Conservation (phyloP, 2,797 vertebrate species). For the Pseudomugil tenellus region DNA sequence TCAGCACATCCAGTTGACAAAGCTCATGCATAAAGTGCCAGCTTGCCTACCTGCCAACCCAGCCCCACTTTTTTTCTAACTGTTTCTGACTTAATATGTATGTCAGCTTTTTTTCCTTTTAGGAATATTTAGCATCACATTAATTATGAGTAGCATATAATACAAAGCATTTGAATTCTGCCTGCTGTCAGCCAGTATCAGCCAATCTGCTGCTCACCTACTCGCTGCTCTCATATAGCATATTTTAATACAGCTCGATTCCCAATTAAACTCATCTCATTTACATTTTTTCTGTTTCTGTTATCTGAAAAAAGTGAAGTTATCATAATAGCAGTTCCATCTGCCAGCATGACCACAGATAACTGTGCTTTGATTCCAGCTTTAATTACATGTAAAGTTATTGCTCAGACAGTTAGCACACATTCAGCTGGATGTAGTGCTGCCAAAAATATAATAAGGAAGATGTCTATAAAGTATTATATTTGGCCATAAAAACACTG, state of each 20-base stretch:
- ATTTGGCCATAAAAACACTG: background rate
- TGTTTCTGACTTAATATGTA: background rate
- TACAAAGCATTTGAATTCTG: background rate
- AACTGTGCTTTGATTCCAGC: background rate
- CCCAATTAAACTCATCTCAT: background rate
- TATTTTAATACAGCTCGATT: background rate
- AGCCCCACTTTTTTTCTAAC: background rate
- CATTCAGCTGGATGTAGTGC: too few relatives aligned
- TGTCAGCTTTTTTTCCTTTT: background rate
- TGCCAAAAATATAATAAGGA: too few relatives aligned
- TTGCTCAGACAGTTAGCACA: too few relatives aligned
- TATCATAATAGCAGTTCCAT: background rate
- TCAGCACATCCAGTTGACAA: background rate
- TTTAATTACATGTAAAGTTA: background rate
- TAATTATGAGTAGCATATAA: background rate
- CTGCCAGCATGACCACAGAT: background rate
- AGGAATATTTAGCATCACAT: background rate
- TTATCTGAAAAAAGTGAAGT: too few relatives aligned
- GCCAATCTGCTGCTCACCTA: background rate
- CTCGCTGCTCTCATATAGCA: background rate
- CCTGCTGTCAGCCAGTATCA: background rate
- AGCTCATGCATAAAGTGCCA: background rate
- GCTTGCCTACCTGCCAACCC: background rate
- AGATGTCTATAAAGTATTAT: background rate
- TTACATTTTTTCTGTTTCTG: too few relatives aligned